These are phyloP conservation scores for Pristionchus fissidentatus DNA, from an alignment of 2,888 invertebrate genomes.

Conservation along the genomic window DNA sequence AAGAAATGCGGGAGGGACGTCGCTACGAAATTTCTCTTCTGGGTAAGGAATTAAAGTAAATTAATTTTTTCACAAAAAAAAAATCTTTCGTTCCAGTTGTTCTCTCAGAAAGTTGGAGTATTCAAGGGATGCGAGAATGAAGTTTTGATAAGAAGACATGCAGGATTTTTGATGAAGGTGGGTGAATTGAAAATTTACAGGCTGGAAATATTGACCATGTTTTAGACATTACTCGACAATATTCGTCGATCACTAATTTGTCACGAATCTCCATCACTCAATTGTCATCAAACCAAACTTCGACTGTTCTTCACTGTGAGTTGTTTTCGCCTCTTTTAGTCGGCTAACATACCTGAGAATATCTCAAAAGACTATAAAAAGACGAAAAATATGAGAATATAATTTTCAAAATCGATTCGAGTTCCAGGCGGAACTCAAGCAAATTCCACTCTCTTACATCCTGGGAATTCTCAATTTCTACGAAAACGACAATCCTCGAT, in stretches of 20 bases:
- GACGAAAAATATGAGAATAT: no score
- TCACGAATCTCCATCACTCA: not conserved
- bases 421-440: not conserved
- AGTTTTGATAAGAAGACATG: not conserved
- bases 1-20: no score
- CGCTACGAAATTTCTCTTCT: no score
- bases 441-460: not conserved
- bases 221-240: not conserved
- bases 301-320: not conserved
- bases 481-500: not conserved
- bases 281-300: not conserved
- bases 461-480: constrained; percentile 6
- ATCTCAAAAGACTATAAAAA: not conserved
- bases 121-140: not conserved
- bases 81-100: not conserved
- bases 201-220: no score
- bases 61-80: not conserved
- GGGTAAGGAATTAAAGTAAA: no score
- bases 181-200: not conserved
- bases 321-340: not conserved
- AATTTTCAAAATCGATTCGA: no score
- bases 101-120: not conserved
- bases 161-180: not conserved
- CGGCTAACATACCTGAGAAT: not conserved
- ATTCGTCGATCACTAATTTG: not conserved